Base-by-base conservation (phyloP, 2,888 invertebrate species). In the Ichneumon xanthorius region DNA sequence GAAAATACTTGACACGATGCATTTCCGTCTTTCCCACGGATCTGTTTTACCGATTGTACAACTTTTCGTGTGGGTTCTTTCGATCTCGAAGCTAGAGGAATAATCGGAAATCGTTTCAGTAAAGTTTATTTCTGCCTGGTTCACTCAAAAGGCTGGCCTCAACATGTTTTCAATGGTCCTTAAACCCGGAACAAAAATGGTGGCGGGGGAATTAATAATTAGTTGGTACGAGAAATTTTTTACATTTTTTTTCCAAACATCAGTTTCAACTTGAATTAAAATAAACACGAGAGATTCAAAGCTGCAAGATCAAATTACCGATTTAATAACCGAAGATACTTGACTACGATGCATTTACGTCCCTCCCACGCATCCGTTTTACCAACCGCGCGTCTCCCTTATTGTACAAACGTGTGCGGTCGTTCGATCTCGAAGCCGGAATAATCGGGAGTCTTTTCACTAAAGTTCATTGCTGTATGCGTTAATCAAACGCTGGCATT, bases 401-500 rank as follows among this genome's bases (percentile, higher is more conserved):
- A 16, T 33, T 45, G 9, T 14, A 9, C 63, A 55, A 37, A 73
- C 19, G 33, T 33, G 45, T 19, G 40, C 48, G 37, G 37, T 40
- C 40, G 58, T 58, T 58, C 7, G 26, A 58, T 58, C 11, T 58
- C 22, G 22, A 11, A 11, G 58, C 22, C 58, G 11, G 58, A 58
- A 16, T 45, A 45, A 58, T 58, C 58, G 4, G 14, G 3, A 58
- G 11, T 58, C 11, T 14, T 58, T 58, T 58, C 26, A 4, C 14
- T 22, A 22, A 26, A 26, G 22, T 22, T 58, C 26, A 26, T 58
- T 58, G 11, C 58, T 22, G 58, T 26, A 14, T 26, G 1, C 81
- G 68, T 75, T 75, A 75, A 68, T 65, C 48, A 68, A 75, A 63
- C 37, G 48, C 68, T 68, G 19, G 48, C 55, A 22, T 55, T 22